Evolutionary conservation across 2,797 vertebrate genomes (phyloP), one percentile per base, ranked within the genome.

Genomic region (Orientallactaga sibirica): DNA sequence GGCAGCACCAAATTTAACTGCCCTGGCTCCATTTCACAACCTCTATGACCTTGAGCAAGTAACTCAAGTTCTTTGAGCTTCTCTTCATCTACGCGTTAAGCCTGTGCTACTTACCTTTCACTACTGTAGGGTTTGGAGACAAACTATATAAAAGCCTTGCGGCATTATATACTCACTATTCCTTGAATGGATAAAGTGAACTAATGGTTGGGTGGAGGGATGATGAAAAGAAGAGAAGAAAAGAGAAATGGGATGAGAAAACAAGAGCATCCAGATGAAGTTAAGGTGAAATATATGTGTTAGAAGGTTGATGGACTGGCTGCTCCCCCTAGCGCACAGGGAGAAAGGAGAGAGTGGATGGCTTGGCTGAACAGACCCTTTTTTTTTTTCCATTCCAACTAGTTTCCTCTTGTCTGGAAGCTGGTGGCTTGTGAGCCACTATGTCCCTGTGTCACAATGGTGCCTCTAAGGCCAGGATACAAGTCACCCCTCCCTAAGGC

Each of bases 231-330:
- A 12, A 15, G 18, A 6, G 4, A 41, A 24, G 37, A 10, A 43
- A 22, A 9, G 4, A 27, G 48, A 29, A 2, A 25, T 4, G 5
- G 16, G 0, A 9, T 37, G 33, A 16, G 25, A 33, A 22, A 58
- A 7, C 1, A n/a, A 24, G 43, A 1, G 0, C 12, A 8, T 7
- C 33, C 1, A 19, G 48, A 83, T 7, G 0, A 74, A 18, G 9
- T 22, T 0, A 27, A 86, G 52, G 5, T 4, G 43, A 37, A 74
- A 41, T 2, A 0, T 1, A 4, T 11, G 0, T 48, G 3, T 6
- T 52, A 61, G 61, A 58, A 55, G 48, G 58, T 12, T 20, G 11
- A 0, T 11, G 11, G 16, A 1, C 24, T 4, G 12, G 66, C 58
- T 14, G 22, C 27, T 1, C 62, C 62, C 64, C n/a, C 7, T 19